Conservation (phyloP, 2,888 invertebrate species). For the Spialia ferax region DNA sequence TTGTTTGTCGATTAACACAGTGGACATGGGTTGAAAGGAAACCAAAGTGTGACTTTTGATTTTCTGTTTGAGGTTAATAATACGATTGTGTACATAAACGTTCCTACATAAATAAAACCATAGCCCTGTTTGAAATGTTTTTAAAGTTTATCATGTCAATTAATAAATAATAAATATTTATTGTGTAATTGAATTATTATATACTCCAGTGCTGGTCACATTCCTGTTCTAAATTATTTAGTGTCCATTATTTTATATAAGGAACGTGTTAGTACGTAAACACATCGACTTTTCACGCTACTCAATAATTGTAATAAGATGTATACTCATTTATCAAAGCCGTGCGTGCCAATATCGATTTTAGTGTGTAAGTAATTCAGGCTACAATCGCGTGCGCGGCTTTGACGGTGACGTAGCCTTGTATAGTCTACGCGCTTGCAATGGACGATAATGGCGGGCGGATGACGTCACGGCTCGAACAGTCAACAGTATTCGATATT, state of each 20-base stretch:
- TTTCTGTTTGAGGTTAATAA: neutral
- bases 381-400: slow-evolving; percentile 2
- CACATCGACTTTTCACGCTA: slow-evolving; percentile 23
- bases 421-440: slow-evolving; percentile 29
- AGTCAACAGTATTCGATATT: slow-evolving; percentile 37
- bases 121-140: neutral
- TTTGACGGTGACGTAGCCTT: slow-evolving; percentile 14
- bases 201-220: neutral
- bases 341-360: slow-evolving; percentile 1
- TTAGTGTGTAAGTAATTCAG: slow-evolving; percentile 1
- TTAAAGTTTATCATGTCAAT: neutral
- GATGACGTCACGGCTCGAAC: slow-evolving; percentile 32
- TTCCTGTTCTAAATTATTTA: neutral
- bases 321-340: slow-evolving; percentile 13
- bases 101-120: slow-evolving; percentile 7
- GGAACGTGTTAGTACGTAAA: slow-evolving; percentile 16
- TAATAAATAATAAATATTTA: neutral
- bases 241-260: neutral
- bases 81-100: neutral
- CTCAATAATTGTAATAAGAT: neutral
- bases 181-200: neutral
- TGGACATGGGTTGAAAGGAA: neutral
- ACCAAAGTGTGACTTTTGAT: slow-evolving; percentile 9
- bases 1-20: too few species aligned
- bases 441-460: slow-evolving; percentile 24